Conservation (phyloP, 2,113 vertebrate species). For the Lagenorhynchus albirostris region DNA sequence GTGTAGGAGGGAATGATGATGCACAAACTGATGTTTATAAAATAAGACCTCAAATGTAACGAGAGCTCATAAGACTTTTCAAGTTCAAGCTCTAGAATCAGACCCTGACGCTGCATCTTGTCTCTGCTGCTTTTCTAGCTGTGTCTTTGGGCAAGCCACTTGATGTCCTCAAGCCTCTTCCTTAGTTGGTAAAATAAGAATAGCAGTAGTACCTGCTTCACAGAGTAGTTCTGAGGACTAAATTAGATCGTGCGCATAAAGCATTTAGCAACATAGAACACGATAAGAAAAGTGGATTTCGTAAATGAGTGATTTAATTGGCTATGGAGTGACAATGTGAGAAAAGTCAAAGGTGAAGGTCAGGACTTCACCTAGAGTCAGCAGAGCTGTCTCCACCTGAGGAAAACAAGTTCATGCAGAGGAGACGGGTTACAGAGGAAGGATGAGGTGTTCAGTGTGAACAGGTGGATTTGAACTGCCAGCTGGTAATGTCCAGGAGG, state of each 20-base stretch:
- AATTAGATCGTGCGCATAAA: background rate
- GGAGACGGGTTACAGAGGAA: background rate
- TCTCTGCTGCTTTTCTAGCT: background rate
- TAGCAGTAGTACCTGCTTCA: background rate
- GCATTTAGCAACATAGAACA: background rate
- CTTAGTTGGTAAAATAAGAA: background rate
- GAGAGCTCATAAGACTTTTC: background rate
- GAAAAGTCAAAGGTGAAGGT: background rate
- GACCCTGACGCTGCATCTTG: background rate
- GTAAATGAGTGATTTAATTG: background rate
- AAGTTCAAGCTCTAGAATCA: background rate
- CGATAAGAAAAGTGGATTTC: background rate
- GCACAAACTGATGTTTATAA: background rate
- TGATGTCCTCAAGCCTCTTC: background rate
- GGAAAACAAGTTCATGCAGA: background rate
- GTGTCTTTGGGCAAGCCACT: background rate
- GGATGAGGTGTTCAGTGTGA: background rate
- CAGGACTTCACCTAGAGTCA: background rate
- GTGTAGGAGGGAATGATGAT: background rate
- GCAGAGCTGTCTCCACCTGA: background rate
- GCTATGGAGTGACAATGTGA: too few species aligned
- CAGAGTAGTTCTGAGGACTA: background rate
- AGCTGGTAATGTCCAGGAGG: background rate
- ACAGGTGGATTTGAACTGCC: too few species aligned
- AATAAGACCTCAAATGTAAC: background rate